These are phyloP conservation scores for Rhyacophila brunnea DNA, from an alignment of 1,140 invertebrate genomes.

Conservation along the genomic window DNA sequence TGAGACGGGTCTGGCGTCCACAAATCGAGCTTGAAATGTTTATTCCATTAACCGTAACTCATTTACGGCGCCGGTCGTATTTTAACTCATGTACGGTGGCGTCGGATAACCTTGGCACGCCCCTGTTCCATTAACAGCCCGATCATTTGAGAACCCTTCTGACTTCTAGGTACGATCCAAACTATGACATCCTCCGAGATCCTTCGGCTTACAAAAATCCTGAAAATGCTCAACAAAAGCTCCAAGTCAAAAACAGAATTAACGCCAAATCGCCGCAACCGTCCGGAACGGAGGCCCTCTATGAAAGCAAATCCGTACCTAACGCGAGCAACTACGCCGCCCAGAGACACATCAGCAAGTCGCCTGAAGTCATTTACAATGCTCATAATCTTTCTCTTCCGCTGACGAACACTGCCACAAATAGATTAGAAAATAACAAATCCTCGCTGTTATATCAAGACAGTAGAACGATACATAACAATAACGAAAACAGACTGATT, in stretches of 20 bases:
- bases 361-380: constrained; percentile 40
- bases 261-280: constrained; percentile 16
- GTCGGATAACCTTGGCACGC: too few species aligned
- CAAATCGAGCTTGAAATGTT: too few species aligned
- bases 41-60: too few species aligned
- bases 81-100: too few species aligned
- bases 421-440: constrained; percentile 46
- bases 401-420: constrained; percentile 45
- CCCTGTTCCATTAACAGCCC: too few species aligned
- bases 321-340: constrained; percentile 23
- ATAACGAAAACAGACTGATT: constrained; percentile 19
- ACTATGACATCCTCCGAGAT: constrained; percentile 53
- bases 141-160: too few species aligned
- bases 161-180: constrained; percentile 51
- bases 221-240: constrained; percentile 32
- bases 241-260: constrained; percentile 14
- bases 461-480: constrained; percentile 9
- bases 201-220: constrained; percentile 50
- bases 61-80: too few species aligned
- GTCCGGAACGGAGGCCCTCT: constrained; percentile 13
- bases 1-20: too few species aligned
- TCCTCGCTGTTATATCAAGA: constrained; percentile 31
- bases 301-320: constrained; percentile 22
- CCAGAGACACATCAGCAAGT: constrained; percentile 26
- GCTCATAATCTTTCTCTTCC: constrained; percentile 48